A percentile compares a stretch with the other conserved stretches of the same genome.
phyloP scores from a whole-genome alignment of 2,888 invertebrate species.

The Baccha elongata region DNA sequence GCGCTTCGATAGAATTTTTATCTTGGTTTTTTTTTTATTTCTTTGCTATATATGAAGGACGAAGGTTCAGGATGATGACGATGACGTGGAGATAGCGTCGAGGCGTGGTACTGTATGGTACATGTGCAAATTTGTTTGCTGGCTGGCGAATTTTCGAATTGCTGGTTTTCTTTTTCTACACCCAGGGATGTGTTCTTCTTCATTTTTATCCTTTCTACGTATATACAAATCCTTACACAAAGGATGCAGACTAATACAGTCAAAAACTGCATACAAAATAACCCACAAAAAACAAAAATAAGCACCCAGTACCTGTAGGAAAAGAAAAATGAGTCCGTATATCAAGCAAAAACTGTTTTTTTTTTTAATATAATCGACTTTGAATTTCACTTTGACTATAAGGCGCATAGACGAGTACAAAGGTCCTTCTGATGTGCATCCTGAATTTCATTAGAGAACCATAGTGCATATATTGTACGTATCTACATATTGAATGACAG shows the following conservation, averaged over 20 bases:
- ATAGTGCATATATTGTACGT: conserved; percentile 41
- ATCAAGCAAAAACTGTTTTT: conserved; percentile 51
- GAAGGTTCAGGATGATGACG: conserved; percentile 57
- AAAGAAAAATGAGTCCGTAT: not conserved
- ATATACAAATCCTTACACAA: conserved; percentile 68
- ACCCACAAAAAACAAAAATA: conserved; percentile 12
- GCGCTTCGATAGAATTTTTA: conserved; percentile 71
- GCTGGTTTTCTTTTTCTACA: conserved; percentile 48
- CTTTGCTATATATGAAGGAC: conserved; percentile 60
- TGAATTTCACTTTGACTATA: conserved; percentile 58
- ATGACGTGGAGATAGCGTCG: conserved; percentile 42
- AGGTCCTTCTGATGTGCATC: conserved; percentile 55
- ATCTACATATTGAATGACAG: conserved; percentile 56
- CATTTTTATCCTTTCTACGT: conserved; percentile 66
- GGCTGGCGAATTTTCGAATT: conserved; percentile 66
- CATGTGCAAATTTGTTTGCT: conserved; percentile 74
- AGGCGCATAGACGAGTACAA: not conserved
- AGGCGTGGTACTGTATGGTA: conserved; percentile 65
- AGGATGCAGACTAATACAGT: conserved; percentile 71
- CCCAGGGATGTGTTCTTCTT: conserved; percentile 60
- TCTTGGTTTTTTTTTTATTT: no score
- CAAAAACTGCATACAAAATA: conserved; percentile 55
- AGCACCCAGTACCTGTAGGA: not conserved
- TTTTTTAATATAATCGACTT: conserved; percentile 72
- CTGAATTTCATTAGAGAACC: conserved; percentile 66